Conservation (phyloP, 2,797 vertebrate genomes). For the Jordanella pulchra region DNA sequence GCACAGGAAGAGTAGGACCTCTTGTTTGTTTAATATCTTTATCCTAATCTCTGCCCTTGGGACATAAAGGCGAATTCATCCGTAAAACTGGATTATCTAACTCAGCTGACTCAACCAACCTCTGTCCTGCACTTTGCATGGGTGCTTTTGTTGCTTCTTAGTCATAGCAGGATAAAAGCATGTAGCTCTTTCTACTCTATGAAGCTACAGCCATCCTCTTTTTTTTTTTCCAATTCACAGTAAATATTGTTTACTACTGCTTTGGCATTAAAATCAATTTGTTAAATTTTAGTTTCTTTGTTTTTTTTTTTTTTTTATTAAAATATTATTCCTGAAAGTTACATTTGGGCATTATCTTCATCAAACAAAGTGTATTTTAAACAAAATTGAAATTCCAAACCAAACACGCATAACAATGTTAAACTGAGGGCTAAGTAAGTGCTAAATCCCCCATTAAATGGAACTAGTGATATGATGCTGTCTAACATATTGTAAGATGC, state of each 20-base stretch:
- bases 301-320: neutral
- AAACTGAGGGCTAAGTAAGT: neutral
- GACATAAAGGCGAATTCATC: slow-evolving; percentile 92
- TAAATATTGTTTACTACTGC: slow-evolving; percentile 18
- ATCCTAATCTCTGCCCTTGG: slow-evolving; percentile 91
- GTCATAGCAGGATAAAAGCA: slow-evolving; percentile 24
- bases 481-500: slow-evolving; percentile 1
- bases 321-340: neutral
- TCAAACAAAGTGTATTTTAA: neutral
- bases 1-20: slow-evolving; percentile 45
- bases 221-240: slow-evolving; percentile 28
- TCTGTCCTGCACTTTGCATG: slow-evolving; percentile 67
- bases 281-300: neutral
- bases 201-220: slow-evolving; percentile 14
- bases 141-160: slow-evolving; percentile 36
- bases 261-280: slow-evolving; percentile 5
- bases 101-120: slow-evolving; percentile 89
- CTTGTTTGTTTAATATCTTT: slow-evolving; percentile 86
- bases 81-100: slow-evolving; percentile 96
- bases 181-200: slow-evolving; percentile 22
- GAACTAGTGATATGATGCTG: neutral
- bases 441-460: neutral
- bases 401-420: neutral
- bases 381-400: neutral
- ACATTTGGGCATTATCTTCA: neutral